Conservation (phyloP, 2,888 invertebrate species). For the Catotricha subobsoleta region DNA sequence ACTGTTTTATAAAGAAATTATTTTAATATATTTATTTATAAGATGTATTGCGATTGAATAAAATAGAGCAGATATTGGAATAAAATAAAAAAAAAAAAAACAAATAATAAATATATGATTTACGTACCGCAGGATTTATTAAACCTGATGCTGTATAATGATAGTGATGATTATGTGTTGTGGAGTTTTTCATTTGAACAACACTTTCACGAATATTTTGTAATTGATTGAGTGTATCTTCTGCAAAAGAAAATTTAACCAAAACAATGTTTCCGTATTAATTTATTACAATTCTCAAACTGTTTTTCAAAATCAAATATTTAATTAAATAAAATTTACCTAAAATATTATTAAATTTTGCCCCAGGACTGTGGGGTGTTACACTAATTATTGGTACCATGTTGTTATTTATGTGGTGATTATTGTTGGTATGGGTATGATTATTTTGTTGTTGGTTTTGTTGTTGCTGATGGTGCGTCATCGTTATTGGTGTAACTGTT, state of each 20-base stretch:
- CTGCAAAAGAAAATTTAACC: constrained; percentile 12
- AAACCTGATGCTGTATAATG: constrained; percentile 8
- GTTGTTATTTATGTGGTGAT: constrained; percentile 11
- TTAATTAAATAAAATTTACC: constrained; percentile 22
- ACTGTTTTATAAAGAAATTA: constrained; percentile 9
- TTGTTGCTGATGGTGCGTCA: constrained; percentile 2
- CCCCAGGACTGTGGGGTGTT: constrained; percentile 72
- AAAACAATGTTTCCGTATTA: background rate
- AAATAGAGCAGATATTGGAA: background rate
- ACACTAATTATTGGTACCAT: constrained; percentile 73
- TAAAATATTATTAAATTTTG: constrained; percentile 45
- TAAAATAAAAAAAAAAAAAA: background rate
- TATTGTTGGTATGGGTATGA: constrained; percentile 8
- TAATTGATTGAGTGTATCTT: constrained; percentile 28
- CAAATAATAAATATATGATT: too few species aligned
- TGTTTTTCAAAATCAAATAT: background rate
- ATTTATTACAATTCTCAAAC: background rate
- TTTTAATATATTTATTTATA: constrained; percentile 3
- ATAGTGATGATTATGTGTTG: constrained; percentile 17
- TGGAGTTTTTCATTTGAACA: constrained; percentile 30
- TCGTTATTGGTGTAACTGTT: background rate
- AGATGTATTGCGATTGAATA: background rate
- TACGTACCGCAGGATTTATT: constrained; percentile 11
- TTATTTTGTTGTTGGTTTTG: constrained; percentile 8
- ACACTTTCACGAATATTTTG: constrained; percentile 30